Evolutionary conservation across 2,888 invertebrate species (phyloP).

Genomic region (Operophtera brumata): DNA sequence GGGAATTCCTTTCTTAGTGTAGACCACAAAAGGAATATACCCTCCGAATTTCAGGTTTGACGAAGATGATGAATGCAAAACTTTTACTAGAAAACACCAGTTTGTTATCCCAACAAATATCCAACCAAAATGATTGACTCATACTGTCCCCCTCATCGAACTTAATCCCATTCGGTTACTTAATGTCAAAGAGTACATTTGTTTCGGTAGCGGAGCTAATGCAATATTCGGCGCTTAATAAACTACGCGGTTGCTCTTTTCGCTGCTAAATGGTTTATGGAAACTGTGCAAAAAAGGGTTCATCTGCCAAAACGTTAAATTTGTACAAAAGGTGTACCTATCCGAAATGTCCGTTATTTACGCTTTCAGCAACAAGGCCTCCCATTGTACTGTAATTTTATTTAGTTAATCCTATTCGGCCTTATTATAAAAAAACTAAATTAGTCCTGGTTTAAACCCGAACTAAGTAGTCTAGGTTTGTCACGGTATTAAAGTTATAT

Average conservation of each 20-base stretch:
- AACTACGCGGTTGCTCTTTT: slow-evolving; percentile 72
- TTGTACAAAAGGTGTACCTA: slow-evolving; percentile 5
- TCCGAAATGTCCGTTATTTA: too few relatives aligned
- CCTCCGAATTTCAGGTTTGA: too few relatives aligned
- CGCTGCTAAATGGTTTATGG: slow-evolving; percentile 65
- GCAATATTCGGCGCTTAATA: slow-evolving; percentile 62
- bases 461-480: too few relatives aligned
- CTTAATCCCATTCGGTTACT: slow-evolving; percentile 67
- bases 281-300: slow-evolving; percentile 51
- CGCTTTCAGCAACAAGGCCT: too few relatives aligned
- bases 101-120: slow-evolving; percentile 14
- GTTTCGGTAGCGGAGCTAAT: slow-evolving; percentile 60
- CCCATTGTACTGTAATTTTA: too few relatives aligned
- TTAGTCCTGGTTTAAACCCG: too few relatives aligned
- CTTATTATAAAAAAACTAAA: too few relatives aligned
- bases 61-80: too few relatives aligned
- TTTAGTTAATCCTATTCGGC: too few relatives aligned
- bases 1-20: too few relatives aligned
- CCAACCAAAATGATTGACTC: slow-evolving; percentile 22
- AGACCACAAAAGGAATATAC: too few relatives aligned
- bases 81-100: not conserved
- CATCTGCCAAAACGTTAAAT: slow-evolving; percentile 9
- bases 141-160: slow-evolving; percentile 34
- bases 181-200: slow-evolving; percentile 64
- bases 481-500: too few relatives aligned